These are phyloP conservation scores for Bos taurus DNA, from an alignment of 2,113 vertebrate genomes.

Conservation along the genomic window ARS-UCD2.0 NC_037332.1:75004001-75004500, in stretches of 20 bases:
- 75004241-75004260: neutral
- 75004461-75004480: neutral
- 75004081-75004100: neutral
- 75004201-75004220: neutral
- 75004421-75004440: neutral
- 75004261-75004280: neutral
- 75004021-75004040: neutral
- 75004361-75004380: neutral
- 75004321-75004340: neutral
- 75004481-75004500: neutral
- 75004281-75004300: neutral
- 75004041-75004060: neutral
- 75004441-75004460: neutral
- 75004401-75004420: neutral
- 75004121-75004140: neutral
- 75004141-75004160: neutral
- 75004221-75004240: neutral
- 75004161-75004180: neutral
- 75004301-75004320: neutral
- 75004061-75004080: neutral
- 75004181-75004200: neutral
- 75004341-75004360: neutral
- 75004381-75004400: neutral
- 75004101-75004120: neutral
- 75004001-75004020: neutral